These are phyloP conservation scores for Cataglyphis rosenhaueri DNA, from an alignment of 2,888 invertebrate species.

Conservation along the genomic window DNA sequence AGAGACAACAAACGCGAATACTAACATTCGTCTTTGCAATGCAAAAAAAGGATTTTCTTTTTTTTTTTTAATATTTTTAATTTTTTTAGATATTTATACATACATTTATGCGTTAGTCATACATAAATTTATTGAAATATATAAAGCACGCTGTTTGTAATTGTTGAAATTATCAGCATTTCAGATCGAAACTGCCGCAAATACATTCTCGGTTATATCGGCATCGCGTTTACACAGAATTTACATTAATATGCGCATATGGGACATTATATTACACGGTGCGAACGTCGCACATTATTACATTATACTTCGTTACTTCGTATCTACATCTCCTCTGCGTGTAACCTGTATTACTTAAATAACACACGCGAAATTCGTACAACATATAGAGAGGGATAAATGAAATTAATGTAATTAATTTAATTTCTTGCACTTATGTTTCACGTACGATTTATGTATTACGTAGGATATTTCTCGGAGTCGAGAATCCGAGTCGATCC, in stretches of 20 bases:
- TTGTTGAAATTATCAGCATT: constrained; percentile 44
- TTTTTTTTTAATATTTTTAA: not conserved
- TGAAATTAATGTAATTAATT: constrained; percentile 13
- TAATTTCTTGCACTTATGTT: not conserved
- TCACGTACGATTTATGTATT: not conserved
- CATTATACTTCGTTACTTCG: constrained; percentile 16
- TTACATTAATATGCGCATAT: constrained; percentile 41
- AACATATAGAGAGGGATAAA: not conserved
- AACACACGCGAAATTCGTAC: not conserved
- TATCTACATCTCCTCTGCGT: not conserved
- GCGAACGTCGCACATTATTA: constrained; percentile 19
- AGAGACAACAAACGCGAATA: not conserved
- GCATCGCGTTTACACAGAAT: constrained; percentile 43
- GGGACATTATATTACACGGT: not conserved
- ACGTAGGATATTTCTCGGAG: no score
- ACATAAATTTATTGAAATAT: constrained; percentile 24
- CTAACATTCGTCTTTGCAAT: not conserved
- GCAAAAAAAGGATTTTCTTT: not conserved
- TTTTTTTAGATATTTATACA: constrained; percentile 15
- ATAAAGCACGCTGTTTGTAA: constrained; percentile 19
- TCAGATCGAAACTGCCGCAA: constrained; percentile 43
- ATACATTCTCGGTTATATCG: not conserved
- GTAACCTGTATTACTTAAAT: constrained; percentile 4
- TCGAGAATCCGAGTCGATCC: constrained; percentile 1
- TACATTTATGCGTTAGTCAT: not conserved